phyloP scores from a whole-genome alignment of 2,797 vertebrate genomes.

The Sparidentex hasta region DNA sequence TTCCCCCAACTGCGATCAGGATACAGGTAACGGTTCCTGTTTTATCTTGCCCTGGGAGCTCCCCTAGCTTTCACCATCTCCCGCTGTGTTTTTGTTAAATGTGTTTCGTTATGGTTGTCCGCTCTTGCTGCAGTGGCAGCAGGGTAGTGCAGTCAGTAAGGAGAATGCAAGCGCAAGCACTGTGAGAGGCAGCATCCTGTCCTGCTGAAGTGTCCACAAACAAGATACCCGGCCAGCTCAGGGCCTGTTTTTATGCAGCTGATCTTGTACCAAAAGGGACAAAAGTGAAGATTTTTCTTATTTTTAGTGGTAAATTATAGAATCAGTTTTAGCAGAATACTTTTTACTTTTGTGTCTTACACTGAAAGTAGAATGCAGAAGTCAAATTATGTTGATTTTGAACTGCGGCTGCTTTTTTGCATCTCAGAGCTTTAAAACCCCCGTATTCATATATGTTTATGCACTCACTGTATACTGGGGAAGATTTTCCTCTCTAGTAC shows the following conservation, averaged over 20 bases:
- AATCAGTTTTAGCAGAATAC: not conserved
- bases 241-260: conserved; percentile 10
- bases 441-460: not conserved
- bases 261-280: not conserved
- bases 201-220: conserved; percentile 16
- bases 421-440: not conserved
- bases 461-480: not conserved
- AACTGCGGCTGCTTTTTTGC: not conserved
- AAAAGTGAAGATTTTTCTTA: not conserved
- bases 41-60: not conserved
- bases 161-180: not conserved
- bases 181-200: not conserved
- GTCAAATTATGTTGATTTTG: not conserved
- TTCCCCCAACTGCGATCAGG: too few relatives aligned
- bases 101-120: conserved; percentile 2
- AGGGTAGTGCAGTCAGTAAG: not conserved
- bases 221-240: not conserved
- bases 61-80: not conserved
- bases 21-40: not conserved
- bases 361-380: not conserved
- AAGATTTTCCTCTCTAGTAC: not conserved
- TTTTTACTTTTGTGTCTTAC: not conserved
- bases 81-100: not conserved
- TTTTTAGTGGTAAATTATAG: not conserved
- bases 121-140: not conserved